Percentiles rank a stretch among this genome's conserved stretches.
Evolutionary conservation across 2,113 vertebrate genomes (phyloP).

Genomic region (Phainopepla nitens): DNA sequence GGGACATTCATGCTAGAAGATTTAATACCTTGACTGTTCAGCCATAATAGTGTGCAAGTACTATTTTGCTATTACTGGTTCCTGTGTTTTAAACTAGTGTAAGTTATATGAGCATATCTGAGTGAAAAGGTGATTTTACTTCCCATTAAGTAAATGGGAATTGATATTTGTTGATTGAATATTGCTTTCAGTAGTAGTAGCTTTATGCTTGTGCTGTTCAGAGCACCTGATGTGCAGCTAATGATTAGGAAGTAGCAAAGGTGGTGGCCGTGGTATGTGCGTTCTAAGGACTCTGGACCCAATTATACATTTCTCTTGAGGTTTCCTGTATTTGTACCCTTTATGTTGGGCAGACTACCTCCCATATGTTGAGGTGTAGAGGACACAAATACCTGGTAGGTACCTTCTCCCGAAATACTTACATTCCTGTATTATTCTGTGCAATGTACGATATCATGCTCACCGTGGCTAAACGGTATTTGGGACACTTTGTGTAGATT

Average conservation of each 20-base stretch:
- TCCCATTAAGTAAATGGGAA: background rate
- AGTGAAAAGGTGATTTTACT: background rate
- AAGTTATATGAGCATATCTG: background rate
- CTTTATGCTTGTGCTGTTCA: background rate
- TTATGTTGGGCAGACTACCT: background rate
- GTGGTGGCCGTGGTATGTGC: background rate
- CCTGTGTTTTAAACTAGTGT: background rate
- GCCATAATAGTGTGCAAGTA: background rate
- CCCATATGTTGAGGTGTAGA: background rate
- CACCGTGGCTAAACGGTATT: accelerated
- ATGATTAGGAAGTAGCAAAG: background rate
- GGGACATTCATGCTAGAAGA: background rate
- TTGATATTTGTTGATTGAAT: background rate
- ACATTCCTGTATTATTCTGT: background rate
- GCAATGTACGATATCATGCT: background rate
- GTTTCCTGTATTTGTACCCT: background rate
- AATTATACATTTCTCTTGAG: background rate
- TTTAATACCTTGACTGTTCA: background rate
- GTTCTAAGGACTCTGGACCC: background rate
- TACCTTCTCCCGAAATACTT: background rate
- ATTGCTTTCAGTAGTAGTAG: background rate
- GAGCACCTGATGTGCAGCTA: background rate
- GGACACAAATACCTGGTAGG: background rate
- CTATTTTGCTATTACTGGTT: background rate
- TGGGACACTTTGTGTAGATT: background rate